Percentiles rank a stretch among this genome's conserved stretches.
Evolutionary conservation across 2,113 vertebrate species (phyloP).

Genomic region (Hyaena hyaena): DNA sequence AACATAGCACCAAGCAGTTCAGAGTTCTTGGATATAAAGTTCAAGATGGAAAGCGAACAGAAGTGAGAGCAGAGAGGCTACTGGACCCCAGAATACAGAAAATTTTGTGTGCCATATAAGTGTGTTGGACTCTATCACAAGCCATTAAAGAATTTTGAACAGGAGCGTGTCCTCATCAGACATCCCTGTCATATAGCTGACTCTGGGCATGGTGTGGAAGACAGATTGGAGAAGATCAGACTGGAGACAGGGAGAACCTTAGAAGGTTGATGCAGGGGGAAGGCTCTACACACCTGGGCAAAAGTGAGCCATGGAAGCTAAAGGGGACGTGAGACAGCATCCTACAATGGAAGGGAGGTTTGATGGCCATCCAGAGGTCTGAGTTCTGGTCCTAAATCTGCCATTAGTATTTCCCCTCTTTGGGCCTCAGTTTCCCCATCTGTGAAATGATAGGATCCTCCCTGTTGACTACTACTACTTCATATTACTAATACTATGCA

Average conservation of each 20-base stretch:
- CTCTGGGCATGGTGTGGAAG: neutral
- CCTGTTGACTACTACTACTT: neutral
- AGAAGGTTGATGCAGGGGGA: neutral
- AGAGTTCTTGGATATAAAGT: neutral
- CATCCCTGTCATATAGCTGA: neutral
- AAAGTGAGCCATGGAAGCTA: neutral
- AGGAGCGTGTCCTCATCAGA: neutral
- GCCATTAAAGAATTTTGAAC: neutral
- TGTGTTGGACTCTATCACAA: neutral
- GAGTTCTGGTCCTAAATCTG: neutral
- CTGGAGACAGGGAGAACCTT: neutral
- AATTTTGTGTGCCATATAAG: neutral
- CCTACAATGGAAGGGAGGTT: neutral
- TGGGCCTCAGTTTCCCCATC: neutral
- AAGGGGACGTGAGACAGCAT: neutral
- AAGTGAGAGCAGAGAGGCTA: neutral
- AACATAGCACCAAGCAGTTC: neutral
- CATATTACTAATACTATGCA: neutral
- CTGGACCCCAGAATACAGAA: neutral
- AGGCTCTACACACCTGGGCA: neutral
- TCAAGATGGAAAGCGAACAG: neutral
- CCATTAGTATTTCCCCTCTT: neutral
- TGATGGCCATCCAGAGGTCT: neutral
- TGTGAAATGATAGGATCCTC: neutral
- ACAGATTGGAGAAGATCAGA: neutral